phyloP scores from a whole-genome alignment of 2,797 vertebrate species.

The Okamejei kenojei region DNA sequence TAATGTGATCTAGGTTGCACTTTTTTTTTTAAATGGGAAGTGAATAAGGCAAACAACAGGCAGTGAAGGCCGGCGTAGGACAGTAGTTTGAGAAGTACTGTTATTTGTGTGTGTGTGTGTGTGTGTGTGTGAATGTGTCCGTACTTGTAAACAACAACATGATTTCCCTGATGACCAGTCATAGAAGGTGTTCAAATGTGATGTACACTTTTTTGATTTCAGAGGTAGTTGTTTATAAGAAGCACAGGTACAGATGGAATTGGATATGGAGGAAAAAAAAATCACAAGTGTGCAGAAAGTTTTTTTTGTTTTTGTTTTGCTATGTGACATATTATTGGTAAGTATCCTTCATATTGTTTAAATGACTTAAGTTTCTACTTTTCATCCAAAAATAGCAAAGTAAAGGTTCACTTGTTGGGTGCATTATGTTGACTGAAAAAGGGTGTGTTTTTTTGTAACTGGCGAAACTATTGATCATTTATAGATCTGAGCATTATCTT shows the following conservation, averaged over 20 bases:
- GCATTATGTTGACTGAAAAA: background rate
- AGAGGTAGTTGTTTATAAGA: background rate
- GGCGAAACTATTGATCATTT: background rate
- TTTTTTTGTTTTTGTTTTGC: background rate
- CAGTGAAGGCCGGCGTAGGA: conserved; percentile 54
- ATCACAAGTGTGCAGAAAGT: conserved; percentile 11
- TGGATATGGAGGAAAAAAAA: background rate
- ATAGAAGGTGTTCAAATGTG: conserved; percentile 18
- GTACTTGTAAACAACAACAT: background rate
- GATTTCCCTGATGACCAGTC: conserved; percentile 29
- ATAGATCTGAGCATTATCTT: background rate
- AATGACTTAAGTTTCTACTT: background rate
- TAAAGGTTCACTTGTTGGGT: conserved; percentile 26
- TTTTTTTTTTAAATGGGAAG: conserved; percentile 68
- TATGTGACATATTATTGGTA: background rate
- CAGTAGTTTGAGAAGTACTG: conserved; percentile 54
- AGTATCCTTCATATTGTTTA: background rate
- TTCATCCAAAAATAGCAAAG: conserved; percentile 18
- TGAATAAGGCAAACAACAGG: conserved; percentile 51
- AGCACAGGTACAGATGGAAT: conserved; percentile 11
- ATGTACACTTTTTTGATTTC: conserved; percentile 8
- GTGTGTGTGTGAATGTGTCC: conserved; percentile 43
- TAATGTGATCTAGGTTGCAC: conserved; percentile 76
- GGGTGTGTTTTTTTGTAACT: background rate
- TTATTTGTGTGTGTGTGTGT: conserved; percentile 47